These are phyloP conservation scores for Ceratina australensis DNA, from an alignment of 1,140 invertebrate genomes.

Conservation along the genomic window DNA sequence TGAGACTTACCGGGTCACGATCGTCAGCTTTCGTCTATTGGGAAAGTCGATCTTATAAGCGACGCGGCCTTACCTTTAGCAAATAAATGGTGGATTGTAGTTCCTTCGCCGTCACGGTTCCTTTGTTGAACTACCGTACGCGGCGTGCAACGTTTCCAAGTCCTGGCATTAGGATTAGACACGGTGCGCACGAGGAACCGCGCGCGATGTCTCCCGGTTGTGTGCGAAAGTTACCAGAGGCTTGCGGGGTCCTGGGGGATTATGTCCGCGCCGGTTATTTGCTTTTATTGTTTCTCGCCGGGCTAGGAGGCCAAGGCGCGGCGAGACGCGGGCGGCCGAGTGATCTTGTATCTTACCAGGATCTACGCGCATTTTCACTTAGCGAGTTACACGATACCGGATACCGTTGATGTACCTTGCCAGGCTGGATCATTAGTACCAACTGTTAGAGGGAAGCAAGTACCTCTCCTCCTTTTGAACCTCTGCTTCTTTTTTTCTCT, in stretches of 20 bases:
- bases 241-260: constrained; percentile 43
- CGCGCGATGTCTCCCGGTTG: not conserved
- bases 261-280: constrained; percentile 37
- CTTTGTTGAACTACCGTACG: constrained; percentile 35
- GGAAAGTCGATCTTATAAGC: too few species aligned
- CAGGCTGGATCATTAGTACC: constrained; percentile 75
- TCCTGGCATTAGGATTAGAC: constrained; percentile 48
- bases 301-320: constrained; percentile 33
- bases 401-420: constrained; percentile 53
- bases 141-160: constrained; percentile 20
- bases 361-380: constrained; percentile 79
- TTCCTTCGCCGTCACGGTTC: constrained; percentile 22
- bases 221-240: not conserved
- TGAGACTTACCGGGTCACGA: too few species aligned
- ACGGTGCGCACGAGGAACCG: constrained; percentile 17
- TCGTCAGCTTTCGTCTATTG: too few species aligned
- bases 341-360: constrained; percentile 68
- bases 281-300: constrained; percentile 54
- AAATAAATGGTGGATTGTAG: constrained; percentile 8
- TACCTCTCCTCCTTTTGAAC: constrained; percentile 56
- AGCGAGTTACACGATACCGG: constrained; percentile 76
- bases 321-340: constrained; percentile 1
- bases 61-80: too few species aligned
- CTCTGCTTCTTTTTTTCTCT: constrained; percentile 41
- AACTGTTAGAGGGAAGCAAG: constrained; percentile 66